Evolutionary conservation across 2,888 invertebrate species (phyloP).

Genomic region (Platycnemis pennipes): DNA sequence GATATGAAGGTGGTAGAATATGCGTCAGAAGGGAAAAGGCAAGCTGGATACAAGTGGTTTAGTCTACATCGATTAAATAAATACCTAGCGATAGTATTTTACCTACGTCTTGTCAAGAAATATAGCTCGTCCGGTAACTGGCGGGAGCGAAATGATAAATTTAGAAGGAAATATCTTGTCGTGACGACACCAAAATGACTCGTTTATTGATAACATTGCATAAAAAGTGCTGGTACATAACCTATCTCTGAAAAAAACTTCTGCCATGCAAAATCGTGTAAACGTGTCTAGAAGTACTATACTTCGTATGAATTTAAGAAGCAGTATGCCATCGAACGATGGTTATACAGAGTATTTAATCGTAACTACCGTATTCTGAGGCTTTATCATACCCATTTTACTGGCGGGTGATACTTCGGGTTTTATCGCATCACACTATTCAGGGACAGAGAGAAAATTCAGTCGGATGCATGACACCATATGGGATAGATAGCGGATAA

Average conservation of each 20-base stretch:
- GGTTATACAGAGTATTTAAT: not conserved
- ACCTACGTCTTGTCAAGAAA: too few species aligned
- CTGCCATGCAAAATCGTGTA: not conserved
- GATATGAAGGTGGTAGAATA: too few species aligned
- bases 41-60: too few species aligned
- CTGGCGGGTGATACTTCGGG: not conserved
- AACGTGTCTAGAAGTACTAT: too few species aligned
- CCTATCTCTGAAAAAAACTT: not conserved
- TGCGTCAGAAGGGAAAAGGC: too few species aligned
- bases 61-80: too few species aligned
- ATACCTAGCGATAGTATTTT: too few species aligned
- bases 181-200: not conserved
- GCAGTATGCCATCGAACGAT: not conserved
- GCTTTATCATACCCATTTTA: not conserved
- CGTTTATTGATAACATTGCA: not conserved
- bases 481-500: too few species aligned
- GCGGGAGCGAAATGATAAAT: not conserved
- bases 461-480: too few species aligned
- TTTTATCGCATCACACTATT: not conserved
- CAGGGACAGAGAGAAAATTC: too few species aligned
- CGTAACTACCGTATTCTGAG: not conserved
- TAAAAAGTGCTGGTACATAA: not conserved
- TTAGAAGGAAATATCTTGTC: not conserved
- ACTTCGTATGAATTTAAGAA: conserved; percentile 9
- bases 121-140: not conserved